Base-by-base conservation (phyloP, 1,140 invertebrate species). In the Drosophila nasuta region DNA sequence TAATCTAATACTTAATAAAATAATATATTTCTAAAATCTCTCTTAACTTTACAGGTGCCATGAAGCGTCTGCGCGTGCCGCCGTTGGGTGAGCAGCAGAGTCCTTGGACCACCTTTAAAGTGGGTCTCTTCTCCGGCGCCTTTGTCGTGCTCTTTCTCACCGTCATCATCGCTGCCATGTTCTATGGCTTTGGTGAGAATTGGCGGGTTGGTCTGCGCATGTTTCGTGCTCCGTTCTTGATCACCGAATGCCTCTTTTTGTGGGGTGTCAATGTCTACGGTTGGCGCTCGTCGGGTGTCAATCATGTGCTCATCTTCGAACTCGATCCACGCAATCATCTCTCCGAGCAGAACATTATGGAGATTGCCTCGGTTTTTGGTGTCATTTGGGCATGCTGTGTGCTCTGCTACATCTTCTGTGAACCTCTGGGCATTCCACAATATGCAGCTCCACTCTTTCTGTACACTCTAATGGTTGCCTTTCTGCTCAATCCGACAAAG, bases 281-380 rank as follows among this genome's bases (percentile, higher is more conserved):
- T 52, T 98, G 97, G 97, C 93, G 97, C 59, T 96, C 96, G 48
- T 97, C 97, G 0, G 97, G 97, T 13, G 92, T 93, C 2, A 92
- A 98, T 93, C 97, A 98, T 92, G 97, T 98, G 1, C 94, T 98
- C 0, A 98, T 98, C 72, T 98, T 98, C 88, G 98, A 98, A 93
- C 93, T 98, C 30, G 97, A 98, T 93, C 97, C 97, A 1, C 93
- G 97, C 54, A 97, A 97, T 93, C 97, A 98, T 93, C 92, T 96
- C 1, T 95, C 97, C 1, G 97, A 98, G 91, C 96, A 97, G 82
- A 96, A 98, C 82, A 93, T 98, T 1, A 96, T 98, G 94, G 97
- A 98, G 94, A 93, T 98, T 73, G 96, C 97, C 0, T 95, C 96
- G 0, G 96, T 97, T 57, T 95, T 98, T 89, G 96, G 96, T 25